Base-by-base conservation (phyloP, 2,113 vertebrate genomes). In the Litocranius walleri region DNA sequence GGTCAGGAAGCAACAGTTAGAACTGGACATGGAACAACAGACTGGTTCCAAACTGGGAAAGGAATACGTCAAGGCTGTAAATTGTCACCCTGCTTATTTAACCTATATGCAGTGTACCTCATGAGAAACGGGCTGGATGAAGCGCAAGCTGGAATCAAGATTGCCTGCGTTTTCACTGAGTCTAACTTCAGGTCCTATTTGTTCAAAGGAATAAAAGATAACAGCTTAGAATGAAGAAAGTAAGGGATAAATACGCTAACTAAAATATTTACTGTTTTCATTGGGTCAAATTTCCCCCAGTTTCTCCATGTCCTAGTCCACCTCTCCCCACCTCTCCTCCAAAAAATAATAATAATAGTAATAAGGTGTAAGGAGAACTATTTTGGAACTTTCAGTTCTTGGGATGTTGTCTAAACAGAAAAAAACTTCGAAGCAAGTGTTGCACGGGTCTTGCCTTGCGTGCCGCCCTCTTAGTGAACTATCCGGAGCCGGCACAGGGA, bases 401-500 rank as follows among this genome's bases (percentile, higher is more conserved):
- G 45, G 7, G 50, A 23, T 54, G 43, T 81, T 61, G 25, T 48
- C 81, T 80, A 88, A 90, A 21, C 14, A 59, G 59, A 67, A 17
- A 80, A 78, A 40, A 88, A 87, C 57, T 83, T 64, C 30, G 1
- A 45, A 81, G 11, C 23, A 33, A 64, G 36, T 12, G 21, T 10
- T 19, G 16, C 25, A 30, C 19, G 13, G 5, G 17, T 59, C 27
- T 78, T 4, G 6, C 50, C 59, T 43, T 40, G 17, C 2, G 7
- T 5, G 50, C 57, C 5, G 2, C 12, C 36, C 56, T 74, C 84
- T 56, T 7, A 3, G 9, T 13, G 50, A 2, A 1, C 30, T 1
- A 2, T 45, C 0, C 1, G 0, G 43, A 52, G 13, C 17, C 0
- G 2, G 23, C 40, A 10, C 61, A 7, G 17, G 25, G 54, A 23